Conservation (phyloP, 1,140 invertebrate species). For the Onthophagus taurus region DNA sequence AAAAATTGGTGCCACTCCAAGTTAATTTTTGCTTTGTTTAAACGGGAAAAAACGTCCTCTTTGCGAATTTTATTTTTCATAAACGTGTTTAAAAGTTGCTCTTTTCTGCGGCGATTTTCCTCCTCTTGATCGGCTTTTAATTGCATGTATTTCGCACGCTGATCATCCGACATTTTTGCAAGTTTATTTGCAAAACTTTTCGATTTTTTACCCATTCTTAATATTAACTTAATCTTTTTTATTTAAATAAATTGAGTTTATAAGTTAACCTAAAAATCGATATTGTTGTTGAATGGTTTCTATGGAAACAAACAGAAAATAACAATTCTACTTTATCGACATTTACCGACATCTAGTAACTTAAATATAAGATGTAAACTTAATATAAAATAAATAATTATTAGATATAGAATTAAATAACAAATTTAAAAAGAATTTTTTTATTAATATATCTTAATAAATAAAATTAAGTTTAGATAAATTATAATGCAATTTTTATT, state of each 20-base stretch:
- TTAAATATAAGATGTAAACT: no score
- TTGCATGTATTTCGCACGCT: slow-evolving; percentile 65
- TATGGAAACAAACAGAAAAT: no score
- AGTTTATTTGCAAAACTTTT: slow-evolving; percentile 62
- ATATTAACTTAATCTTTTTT: slow-evolving; percentile 2
- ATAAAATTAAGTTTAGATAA: no score
- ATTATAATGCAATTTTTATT: no score
- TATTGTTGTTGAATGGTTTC: neutral
- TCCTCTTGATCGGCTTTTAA: slow-evolving; percentile 68
- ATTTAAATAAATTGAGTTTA: no score
- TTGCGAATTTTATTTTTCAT: slow-evolving; percentile 75
- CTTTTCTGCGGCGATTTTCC: slow-evolving; percentile 62
- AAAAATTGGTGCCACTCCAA: slow-evolving; percentile 70
- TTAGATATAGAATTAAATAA: no score
- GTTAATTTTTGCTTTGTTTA: slow-evolving; percentile 75
- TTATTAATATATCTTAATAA: no score
- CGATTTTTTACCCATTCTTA: slow-evolving; percentile 41
- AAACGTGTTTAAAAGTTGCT: slow-evolving; percentile 64
- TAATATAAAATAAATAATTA: no score
- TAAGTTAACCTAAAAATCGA: neutral
- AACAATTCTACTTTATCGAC: no score
- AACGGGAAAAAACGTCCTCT: slow-evolving; percentile 64
- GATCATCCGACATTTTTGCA: slow-evolving; percentile 72
- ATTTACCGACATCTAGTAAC: no score
- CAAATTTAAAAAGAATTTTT: no score